Evolutionary conservation across 2,113 vertebrate genomes (phyloP), one percentile per base, ranked within the genome.

Genomic region (Saguinus imperator): DNA sequence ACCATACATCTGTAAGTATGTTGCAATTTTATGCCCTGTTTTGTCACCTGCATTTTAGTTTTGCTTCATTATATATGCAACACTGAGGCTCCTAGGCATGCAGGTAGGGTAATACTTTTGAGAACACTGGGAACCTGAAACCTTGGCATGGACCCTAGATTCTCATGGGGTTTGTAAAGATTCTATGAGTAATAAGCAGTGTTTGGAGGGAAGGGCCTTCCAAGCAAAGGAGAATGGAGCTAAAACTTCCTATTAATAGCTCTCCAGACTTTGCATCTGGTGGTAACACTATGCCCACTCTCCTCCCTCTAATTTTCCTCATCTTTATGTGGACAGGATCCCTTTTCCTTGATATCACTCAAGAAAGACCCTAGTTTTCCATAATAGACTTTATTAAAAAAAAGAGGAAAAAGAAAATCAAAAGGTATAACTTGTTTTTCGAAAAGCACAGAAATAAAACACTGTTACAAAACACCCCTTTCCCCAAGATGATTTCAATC

Each of bases 351-450:
- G 64, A 76, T 68, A 40, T 66, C 35, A 85, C n/a, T 52, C 25
- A 94, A 89, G 20, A 64, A 20, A 96, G 80, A 18, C 55, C 90
- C 5, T 10, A 45, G 37, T 83, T 90, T 94, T 87, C 32, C 29
- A 92, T 92, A 92, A 68, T 75, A 27, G 3, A 57, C 23, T 87
- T 94, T 83, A 87, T 94, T 79, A 73, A 57, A n/a, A 76, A 76
- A 37, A 93, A 43, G 55, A 35, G 3, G 32, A 50, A 89, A 94
- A 66, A 12, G 32, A 80, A 89, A 80, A 81, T 43, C 10, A 77
- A 93, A 37, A 91, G 0, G 35, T 27, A 82, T 66, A 35, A 94
- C 82, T n/a, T 73, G 61, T 32, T 83, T 13, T 64, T 91, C 11
- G n/a, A 95, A 93, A 90, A 35, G 23, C 48, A 85, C 14, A 87